A percentile compares a stretch with the other conserved stretches of the same genome.
Evolutionary conservation across 2,888 invertebrate genomes (phyloP).

Genomic region (Hydraecia micacea): DNA sequence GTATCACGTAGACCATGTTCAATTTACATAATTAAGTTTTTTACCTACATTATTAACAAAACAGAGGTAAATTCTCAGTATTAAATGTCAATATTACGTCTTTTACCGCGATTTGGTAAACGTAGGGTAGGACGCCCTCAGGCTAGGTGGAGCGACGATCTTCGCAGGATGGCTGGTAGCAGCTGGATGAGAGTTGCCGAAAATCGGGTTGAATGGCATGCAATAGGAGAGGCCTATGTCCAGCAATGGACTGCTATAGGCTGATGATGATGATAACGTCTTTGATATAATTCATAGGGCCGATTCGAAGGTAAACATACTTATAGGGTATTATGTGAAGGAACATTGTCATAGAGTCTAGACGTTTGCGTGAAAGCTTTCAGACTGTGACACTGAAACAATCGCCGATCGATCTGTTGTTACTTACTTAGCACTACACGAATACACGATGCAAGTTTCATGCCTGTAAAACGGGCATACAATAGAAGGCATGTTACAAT

Average conservation of each 20-base stretch:
- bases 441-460: neutral
- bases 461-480: neutral
- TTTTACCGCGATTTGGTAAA: too few species aligned
- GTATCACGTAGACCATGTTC: constrained; percentile 43
- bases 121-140: too few species aligned
- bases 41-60: constrained; percentile 18
- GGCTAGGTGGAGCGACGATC: too few species aligned
- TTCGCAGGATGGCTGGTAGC: too few species aligned
- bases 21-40: constrained; percentile 51
- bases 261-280: neutral
- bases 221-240: too few species aligned
- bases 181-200: too few species aligned
- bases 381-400: neutral
- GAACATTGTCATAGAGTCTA: neutral
- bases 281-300: neutral
- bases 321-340: neutral
- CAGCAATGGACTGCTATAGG: too few species aligned
- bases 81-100: constrained; percentile 3
- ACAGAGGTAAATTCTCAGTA: constrained; percentile 10
- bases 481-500: neutral
- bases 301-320: neutral
- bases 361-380: neutral
- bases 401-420: constrained; percentile 7
- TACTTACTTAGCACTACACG: neutral
- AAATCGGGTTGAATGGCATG: too few species aligned